Conservation (phyloP, 2,797 vertebrate species). For the Diceros bicornis region DNA sequence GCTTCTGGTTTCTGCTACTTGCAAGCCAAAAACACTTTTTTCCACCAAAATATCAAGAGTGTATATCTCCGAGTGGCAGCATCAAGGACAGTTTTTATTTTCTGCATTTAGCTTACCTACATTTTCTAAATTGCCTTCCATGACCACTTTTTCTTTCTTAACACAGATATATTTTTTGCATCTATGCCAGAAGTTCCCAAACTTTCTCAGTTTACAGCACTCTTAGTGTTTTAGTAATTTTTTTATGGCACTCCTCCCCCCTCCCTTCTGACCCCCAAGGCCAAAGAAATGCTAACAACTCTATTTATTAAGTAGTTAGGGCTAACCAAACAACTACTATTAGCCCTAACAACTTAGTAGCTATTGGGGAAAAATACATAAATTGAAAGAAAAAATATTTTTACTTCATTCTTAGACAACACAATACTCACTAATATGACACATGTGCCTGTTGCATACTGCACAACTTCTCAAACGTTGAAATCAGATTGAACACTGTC, state of each 20-base stretch:
- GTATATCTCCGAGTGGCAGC: not conserved
- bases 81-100: not conserved
- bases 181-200: not conserved
- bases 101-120: conserved; percentile 39
- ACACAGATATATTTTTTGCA: not conserved
- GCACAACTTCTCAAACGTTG: not conserved
- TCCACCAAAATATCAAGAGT: not conserved
- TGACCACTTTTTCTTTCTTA: not conserved
- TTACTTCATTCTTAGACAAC: not conserved
- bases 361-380: not conserved
- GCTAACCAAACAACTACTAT: not conserved
- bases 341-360: conserved; percentile 8
- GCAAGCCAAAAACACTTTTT: not conserved
- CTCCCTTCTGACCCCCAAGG: too few relatives aligned
- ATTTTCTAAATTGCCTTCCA: not conserved
- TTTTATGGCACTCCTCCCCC: not conserved
- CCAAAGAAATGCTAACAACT: not conserved
- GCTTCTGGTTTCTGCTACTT: not conserved
- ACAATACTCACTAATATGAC: not conserved
- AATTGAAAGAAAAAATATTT: not conserved
- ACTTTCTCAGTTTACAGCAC: not conserved
- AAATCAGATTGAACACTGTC: not conserved
- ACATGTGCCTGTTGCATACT: rapidly evolving
- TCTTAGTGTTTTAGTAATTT: not conserved
- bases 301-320: not conserved